Conservation (phyloP, 2,888 invertebrate species). For the Cantharis lateralis region DNA sequence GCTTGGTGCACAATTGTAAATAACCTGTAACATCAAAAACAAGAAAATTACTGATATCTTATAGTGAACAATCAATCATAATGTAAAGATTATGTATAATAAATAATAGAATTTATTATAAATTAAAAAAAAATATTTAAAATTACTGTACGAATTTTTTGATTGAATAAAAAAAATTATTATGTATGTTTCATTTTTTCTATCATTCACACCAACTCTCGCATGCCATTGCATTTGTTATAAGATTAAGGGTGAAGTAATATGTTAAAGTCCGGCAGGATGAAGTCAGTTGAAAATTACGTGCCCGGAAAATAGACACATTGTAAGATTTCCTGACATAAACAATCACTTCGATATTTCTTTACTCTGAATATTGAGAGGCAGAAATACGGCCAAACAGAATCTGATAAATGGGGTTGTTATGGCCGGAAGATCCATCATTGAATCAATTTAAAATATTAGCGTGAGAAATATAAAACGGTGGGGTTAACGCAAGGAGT, state of each 20-base stretch:
- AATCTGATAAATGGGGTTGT: neutral
- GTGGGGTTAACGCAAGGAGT: neutral
- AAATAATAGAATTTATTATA: slow-evolving; percentile 5
- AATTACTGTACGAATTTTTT: slow-evolving; percentile 19
- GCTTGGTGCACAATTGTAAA: slow-evolving; percentile 24
- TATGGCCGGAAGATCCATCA: neutral
- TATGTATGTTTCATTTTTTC: neutral
- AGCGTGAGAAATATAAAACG: neutral
- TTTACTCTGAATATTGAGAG: neutral
- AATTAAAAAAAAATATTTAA: neutral
- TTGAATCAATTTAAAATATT: neutral
- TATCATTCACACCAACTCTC: neutral
- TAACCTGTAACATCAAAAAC: slow-evolving; percentile 21
- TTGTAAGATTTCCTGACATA: neutral
- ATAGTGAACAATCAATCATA: slow-evolving; percentile 29
- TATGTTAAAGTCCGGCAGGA: neutral
- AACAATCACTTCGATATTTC: neutral
- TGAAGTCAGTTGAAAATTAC: neutral
- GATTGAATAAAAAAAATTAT: slow-evolving; percentile 19
- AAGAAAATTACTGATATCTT: slow-evolving; percentile 6
- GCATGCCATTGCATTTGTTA: neutral
- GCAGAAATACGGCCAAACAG: neutral
- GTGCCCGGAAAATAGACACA: neutral
- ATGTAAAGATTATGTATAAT: slow-evolving; percentile 27
- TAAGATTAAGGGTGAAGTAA: neutral